Conservation (phyloP, 2,797 vertebrate genomes). For the Hybognathus amarus region DNA sequence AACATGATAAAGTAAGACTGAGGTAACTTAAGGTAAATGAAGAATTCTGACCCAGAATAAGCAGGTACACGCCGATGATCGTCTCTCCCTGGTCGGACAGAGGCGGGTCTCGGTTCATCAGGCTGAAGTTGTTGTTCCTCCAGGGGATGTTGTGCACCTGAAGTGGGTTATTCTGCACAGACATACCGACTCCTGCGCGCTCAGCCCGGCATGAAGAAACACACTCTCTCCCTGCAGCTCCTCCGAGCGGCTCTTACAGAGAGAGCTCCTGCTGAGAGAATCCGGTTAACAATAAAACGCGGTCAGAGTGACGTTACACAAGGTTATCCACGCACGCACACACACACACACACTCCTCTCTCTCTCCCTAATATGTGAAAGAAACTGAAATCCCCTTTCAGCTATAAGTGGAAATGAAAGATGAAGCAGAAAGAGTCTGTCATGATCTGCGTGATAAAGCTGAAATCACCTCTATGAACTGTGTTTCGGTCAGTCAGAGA, state of each 20-base stretch:
- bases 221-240: slow-evolving; percentile 63
- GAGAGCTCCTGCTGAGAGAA: not conserved
- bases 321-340: slow-evolving; percentile 8
- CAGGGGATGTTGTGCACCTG: slow-evolving; percentile 80
- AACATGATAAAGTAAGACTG: too few species aligned
- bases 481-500: not conserved
- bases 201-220: slow-evolving; percentile 10
- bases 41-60: slow-evolving; percentile 76
- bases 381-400: not conserved
- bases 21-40: too few species aligned
- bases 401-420: not conserved
- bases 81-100: slow-evolving; percentile 86
- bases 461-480: not conserved
- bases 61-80: slow-evolving; percentile 83
- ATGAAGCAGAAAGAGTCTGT: not conserved
- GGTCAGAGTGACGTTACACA: not conserved
- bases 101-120: slow-evolving; percentile 78
- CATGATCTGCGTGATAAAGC: not conserved
- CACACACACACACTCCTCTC: too few species aligned
- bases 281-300: slow-evolving; percentile 48
- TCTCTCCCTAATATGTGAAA: too few species aligned
- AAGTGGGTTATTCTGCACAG: slow-evolving; percentile 59
- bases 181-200: slow-evolving; percentile 62
- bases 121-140: slow-evolving; percentile 87
- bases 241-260: slow-evolving; percentile 37